Conservation (phyloP, 2,888 invertebrate genomes). For the Biston betularia region DNA sequence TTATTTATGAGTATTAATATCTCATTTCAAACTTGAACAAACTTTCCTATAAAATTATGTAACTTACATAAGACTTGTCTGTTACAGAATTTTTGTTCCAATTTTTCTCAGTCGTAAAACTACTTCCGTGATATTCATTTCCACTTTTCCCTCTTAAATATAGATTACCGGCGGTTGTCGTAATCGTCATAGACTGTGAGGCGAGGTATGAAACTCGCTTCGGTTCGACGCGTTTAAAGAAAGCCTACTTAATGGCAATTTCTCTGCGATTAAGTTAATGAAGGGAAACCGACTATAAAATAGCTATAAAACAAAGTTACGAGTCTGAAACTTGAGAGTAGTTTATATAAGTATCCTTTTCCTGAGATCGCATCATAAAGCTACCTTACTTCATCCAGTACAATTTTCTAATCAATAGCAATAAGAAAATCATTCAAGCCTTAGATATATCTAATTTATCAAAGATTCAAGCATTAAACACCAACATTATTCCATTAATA, state of each 20-base stretch:
- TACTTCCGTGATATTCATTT: constrained; percentile 13
- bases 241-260: constrained; percentile 37
- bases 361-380: too few species aligned
- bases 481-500: too few species aligned
- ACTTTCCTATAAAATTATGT: too few species aligned
- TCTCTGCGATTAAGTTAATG: constrained; percentile 41
- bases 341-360: neutral
- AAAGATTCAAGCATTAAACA: too few species aligned
- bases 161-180: constrained; percentile 37
- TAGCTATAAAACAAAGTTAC: constrained; percentile 3
- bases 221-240: constrained; percentile 35
- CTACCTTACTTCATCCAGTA: too few species aligned
- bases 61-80: neutral
- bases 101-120: neutral
- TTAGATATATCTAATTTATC: too few species aligned
- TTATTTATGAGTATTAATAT: too few species aligned
- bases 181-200: constrained; percentile 36
- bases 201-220: constrained; percentile 19
- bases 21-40: too few species aligned
- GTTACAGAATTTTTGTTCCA: constrained; percentile 2
- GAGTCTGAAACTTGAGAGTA: neutral
- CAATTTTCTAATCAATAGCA: too few species aligned
- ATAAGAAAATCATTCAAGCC: too few species aligned
- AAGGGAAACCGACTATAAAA: constrained; percentile 42
- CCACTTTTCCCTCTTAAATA: constrained; percentile 31